phyloP scores from a whole-genome alignment of 2,113 vertebrate species.

The Brachyhypopomus occidentalis region DNA sequence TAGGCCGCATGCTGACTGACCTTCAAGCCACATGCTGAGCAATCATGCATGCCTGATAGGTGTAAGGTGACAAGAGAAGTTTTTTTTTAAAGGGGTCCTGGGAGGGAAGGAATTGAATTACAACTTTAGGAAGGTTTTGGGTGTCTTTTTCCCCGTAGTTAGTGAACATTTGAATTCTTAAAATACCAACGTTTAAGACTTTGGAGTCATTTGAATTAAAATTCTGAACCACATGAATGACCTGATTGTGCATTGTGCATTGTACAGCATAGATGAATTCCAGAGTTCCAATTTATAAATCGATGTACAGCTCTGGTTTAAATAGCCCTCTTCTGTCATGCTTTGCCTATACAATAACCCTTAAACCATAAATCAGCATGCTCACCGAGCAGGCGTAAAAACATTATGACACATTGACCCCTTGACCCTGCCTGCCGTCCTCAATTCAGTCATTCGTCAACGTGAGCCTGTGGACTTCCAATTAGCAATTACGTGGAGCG shows the following conservation, averaged over 20 bases:
- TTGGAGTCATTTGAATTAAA: too few species aligned
- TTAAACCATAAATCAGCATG: conserved; percentile 28
- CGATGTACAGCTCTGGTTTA: not conserved
- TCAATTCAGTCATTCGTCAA: conserved; percentile 9
- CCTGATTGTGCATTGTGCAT: too few species aligned
- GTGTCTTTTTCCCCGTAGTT: too few species aligned
- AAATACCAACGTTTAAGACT: too few species aligned
- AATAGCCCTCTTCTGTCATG: not conserved
- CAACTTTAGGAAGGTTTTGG: too few species aligned
- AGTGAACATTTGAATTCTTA: too few species aligned
- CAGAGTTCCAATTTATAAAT: too few species aligned
- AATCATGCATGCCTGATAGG: not conserved
- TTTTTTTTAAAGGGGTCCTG: not conserved
- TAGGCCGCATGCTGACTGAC: not conserved
- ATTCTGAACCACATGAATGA: too few species aligned
- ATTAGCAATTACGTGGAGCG: not conserved
- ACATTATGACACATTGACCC: not conserved
- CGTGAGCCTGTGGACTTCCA: not conserved
- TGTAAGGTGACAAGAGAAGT: not conserved
- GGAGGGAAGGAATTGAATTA: not conserved
- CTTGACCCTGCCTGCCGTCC: not conserved
- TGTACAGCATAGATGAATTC: too few species aligned
- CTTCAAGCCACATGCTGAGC: not conserved
- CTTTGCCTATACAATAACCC: not conserved
- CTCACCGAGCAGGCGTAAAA: not conserved